phyloP scores from a whole-genome alignment of 2,888 invertebrate species.

The Tetranychus truncatus region DNA sequence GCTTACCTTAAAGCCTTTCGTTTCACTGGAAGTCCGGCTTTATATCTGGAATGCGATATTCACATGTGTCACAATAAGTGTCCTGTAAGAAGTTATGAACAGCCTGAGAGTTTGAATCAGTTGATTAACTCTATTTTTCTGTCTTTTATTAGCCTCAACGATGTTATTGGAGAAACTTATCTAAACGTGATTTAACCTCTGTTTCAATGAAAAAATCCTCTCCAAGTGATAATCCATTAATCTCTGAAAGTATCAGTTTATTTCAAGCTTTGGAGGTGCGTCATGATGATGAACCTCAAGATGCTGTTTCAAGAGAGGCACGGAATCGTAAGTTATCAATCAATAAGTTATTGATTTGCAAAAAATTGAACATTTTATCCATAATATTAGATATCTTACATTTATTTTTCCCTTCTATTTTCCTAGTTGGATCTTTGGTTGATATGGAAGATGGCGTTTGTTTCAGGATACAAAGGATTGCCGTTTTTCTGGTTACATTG shows the following conservation, averaged over 20 bases:
- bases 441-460: constrained; percentile 11
- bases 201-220: background rate
- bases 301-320: background rate
- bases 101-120: background rate
- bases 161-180: constrained; percentile 29
- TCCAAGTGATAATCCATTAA: constrained; percentile 25
- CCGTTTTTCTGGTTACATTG: constrained; percentile 20
- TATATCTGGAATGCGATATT: constrained; percentile 84
- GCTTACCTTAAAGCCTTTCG: constrained; percentile 87
- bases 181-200: constrained; percentile 24
- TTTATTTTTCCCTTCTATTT: background rate
- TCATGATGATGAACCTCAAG: constrained; percentile 24
- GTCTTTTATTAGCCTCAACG: constrained; percentile 26
- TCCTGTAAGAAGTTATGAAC: constrained; percentile 46
- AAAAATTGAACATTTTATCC: background rate
- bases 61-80: constrained; percentile 86
- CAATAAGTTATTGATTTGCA: background rate
- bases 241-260: constrained; percentile 72
- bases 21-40: constrained; percentile 66
- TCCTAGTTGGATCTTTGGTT: background rate
- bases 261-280: constrained; percentile 65
- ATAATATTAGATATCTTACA: background rate
- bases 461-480: constrained; percentile 25
- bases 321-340: background rate
- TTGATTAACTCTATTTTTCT: background rate